Evolutionary conservation across 1,140 invertebrate species (phyloP), one percentile per base, ranked within the genome.

Genomic region (Listronotus oregonensis): DNA sequence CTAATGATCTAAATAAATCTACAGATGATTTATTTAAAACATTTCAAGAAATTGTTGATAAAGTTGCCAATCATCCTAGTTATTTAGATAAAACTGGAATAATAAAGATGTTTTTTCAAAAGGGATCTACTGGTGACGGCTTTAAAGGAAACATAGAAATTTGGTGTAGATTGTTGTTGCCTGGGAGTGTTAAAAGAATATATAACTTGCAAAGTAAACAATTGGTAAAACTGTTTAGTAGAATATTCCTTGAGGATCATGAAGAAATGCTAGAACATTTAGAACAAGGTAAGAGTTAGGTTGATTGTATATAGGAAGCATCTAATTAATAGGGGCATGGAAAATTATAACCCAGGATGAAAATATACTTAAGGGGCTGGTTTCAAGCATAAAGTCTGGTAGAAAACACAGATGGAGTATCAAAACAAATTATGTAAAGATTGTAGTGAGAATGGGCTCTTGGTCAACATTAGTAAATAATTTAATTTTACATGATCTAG

Each of bases 181-280:
- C 95, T 0, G 88, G 87, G 17, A 89, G 90, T 39, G 84, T 87
- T 2, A 94, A 95, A 75, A 82, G 91, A 56, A 86, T 96, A 18
- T 97, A 96, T 75, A 97, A 97, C 81, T 78, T 97, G 18, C 94
- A 96, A 79, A 95, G 89, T 74, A 97, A 95, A 78, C 93, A 96
- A 71, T 79, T 97, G 39, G 82, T 96, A 0, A 97, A 97, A 79
- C 77, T 97, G 11, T 96, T 95, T 78, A 89, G 92, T 47, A 85
- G 87, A 74, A 86, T 97, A 57, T 90, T 97, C 70, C 73, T 82
- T 10, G 84, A 83, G 7, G 85, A 89, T 80, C 86, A 90, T 68
- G 85, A 90, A 67, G 87, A 89, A 55, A 97, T 97, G 94, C 75
- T 94, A 6, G 87, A 89, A 66, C 86, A 95, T 80, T 82, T 96